These are phyloP conservation scores for Tenualosa thibaudeaui DNA, from an alignment of 2,797 vertebrate species.

Conservation along the genomic window DNA sequence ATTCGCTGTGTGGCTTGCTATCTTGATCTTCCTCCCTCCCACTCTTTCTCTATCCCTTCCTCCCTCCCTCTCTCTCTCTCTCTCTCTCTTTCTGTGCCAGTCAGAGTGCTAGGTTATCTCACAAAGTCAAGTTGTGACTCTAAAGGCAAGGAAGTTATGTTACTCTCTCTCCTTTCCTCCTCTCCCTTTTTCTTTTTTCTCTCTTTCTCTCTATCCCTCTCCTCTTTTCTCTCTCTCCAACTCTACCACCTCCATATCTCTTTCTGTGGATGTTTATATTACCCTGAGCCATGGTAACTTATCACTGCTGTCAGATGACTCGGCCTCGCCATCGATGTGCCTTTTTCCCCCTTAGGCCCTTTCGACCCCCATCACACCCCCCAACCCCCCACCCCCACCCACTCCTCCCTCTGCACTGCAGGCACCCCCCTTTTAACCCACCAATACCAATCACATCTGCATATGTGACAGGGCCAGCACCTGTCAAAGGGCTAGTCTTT, in stretches of 20 bases:
- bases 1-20: too few relatives aligned
- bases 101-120: constrained; percentile 9
- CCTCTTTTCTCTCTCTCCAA: background rate
- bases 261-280: background rate
- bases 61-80: background rate
- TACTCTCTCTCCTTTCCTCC: background rate
- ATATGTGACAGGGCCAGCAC: constrained; percentile 3
- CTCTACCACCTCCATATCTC: background rate
- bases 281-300: constrained; percentile 14
- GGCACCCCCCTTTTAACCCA: background rate
- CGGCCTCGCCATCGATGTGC: background rate
- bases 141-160: background rate
- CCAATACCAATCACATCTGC: constrained; percentile 18
- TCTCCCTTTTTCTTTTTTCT: background rate
- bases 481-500: background rate
- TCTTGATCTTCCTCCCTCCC: too few relatives aligned
- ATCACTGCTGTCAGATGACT: constrained; percentile 9
- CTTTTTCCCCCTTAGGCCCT: background rate
- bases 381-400: background rate
- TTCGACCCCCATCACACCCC: background rate
- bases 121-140: constrained; percentile 7
- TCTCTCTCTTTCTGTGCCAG: constrained; percentile 10
- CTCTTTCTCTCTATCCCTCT: background rate
- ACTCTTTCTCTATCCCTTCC: background rate
- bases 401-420: background rate